phyloP scores from a whole-genome alignment of 2,888 invertebrate species.

The Zygothrica quintamaculata region DNA sequence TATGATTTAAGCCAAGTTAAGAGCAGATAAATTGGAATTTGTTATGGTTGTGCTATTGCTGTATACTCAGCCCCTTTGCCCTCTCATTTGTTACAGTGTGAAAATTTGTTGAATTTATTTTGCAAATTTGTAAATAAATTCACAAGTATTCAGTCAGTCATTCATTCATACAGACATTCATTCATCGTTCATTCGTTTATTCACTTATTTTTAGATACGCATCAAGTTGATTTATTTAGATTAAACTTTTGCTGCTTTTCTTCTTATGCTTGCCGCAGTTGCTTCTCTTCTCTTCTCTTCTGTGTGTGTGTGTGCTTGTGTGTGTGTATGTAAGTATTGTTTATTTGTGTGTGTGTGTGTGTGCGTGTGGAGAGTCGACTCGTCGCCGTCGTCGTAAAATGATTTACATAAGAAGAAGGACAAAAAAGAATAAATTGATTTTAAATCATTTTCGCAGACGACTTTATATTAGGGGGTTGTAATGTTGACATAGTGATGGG shows the following conservation, averaged over 20 bases:
- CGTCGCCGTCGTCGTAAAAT: conserved; percentile 60
- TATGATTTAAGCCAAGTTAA: conserved; percentile 17
- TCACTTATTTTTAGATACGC: conserved; percentile 68
- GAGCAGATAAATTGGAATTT: conserved; percentile 10
- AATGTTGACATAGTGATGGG: conserved; percentile 41
- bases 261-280: conserved; percentile 38
- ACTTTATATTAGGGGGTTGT: conserved; percentile 33
- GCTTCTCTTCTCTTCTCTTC: conserved; percentile 43
- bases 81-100: conserved; percentile 53
- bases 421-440: conserved; percentile 82
- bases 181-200: conserved; percentile 45
- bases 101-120: conserved; percentile 76
- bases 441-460: conserved; percentile 81
- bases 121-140: conserved; percentile 80
- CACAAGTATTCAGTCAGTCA: conserved; percentile 53
- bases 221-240: conserved; percentile 82
- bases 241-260: conserved; percentile 66
- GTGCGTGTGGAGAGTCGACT: conserved; percentile 4
- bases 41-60: neutral
- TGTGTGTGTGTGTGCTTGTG: conserved; percentile 14
- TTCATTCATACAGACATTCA: conserved; percentile 43
- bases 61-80: neutral
- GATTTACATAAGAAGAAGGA: conserved; percentile 81
- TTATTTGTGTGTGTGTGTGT: conserved; percentile 28
- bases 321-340: conserved; percentile 19